phyloP scores from a whole-genome alignment of 2,797 vertebrate species.

The Galago senegalensis region DNA sequence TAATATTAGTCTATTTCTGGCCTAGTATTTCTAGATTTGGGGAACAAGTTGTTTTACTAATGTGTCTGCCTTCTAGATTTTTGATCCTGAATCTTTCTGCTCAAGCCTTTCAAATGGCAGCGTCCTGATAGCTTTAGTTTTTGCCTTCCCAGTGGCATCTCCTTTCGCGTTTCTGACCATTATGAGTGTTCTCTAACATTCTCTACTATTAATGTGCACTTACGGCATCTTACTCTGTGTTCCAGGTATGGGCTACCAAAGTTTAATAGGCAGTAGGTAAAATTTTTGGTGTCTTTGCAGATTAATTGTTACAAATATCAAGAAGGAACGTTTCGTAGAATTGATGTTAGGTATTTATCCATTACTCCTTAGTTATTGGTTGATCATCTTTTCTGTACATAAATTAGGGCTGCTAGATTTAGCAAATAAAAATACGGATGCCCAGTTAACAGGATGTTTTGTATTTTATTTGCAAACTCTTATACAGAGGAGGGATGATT shows the following conservation, averaged over 20 bases:
- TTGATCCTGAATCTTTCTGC: background rate
- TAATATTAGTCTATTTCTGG: background rate
- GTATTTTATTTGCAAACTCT: background rate
- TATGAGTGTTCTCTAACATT: background rate
- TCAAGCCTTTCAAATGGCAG: background rate
- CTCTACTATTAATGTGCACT: background rate
- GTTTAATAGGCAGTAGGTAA: background rate
- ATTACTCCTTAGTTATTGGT: conserved; percentile 6
- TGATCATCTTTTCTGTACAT: background rate
- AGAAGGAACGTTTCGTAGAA: conserved; percentile 36
- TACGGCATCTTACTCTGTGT: background rate
- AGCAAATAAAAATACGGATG: conserved; percentile 8
- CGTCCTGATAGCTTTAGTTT: background rate
- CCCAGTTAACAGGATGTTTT: background rate
- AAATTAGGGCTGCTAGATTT: background rate
- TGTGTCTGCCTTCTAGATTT: conserved; percentile 2
- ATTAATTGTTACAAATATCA: background rate
- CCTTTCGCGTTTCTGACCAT: conserved; percentile 1
- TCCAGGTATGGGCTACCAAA: background rate
- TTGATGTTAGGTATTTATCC: background rate
- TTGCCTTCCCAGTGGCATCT: background rate
- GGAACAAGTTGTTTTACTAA: background rate
- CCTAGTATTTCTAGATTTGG: background rate
- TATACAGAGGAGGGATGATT: background rate
- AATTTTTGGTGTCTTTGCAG: background rate